Percentiles rank a stretch among this genome's conserved stretches.
Evolutionary conservation across 2,113 vertebrate genomes (phyloP).

Genomic region (Plecturocebus donacophilus): DNA sequence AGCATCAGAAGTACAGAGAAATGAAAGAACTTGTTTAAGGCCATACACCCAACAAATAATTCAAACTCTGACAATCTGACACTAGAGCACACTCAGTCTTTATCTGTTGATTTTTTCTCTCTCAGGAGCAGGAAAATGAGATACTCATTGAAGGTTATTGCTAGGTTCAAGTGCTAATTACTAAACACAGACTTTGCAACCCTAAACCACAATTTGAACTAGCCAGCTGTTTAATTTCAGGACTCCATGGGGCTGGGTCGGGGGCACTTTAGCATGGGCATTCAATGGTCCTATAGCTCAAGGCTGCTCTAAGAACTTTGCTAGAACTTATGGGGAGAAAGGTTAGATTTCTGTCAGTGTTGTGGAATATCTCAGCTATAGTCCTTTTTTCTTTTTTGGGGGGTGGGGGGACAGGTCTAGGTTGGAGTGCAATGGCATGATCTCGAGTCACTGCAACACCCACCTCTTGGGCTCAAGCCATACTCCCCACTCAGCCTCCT

Average conservation of each 20-base stretch:
- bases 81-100: background rate
- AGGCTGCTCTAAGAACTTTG: background rate
- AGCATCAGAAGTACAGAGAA: background rate
- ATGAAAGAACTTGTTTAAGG: background rate
- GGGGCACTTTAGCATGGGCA: background rate
- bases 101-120: background rate
- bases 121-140: background rate
- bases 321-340: background rate
- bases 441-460: no score
- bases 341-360: background rate
- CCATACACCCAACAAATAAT: background rate
- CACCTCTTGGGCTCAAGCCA: no score
- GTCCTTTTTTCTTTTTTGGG: no score
- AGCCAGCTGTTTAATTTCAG: constrained; percentile 1
- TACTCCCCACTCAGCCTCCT: no score
- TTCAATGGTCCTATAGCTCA: background rate
- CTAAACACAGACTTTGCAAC: background rate
- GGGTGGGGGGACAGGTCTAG: no score
- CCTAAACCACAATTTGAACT: background rate
- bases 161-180: constrained; percentile 25
- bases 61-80: background rate
- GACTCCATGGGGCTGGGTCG: background rate
- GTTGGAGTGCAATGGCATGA: no score
- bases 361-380: background rate
- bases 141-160: background rate